Percentiles rank a stretch among this genome's conserved stretches.
These are phyloP conservation scores for Pomatorhinus ruficollis DNA, from an alignment of 2,113 vertebrate genomes.

Conservation along the genomic window DNA sequence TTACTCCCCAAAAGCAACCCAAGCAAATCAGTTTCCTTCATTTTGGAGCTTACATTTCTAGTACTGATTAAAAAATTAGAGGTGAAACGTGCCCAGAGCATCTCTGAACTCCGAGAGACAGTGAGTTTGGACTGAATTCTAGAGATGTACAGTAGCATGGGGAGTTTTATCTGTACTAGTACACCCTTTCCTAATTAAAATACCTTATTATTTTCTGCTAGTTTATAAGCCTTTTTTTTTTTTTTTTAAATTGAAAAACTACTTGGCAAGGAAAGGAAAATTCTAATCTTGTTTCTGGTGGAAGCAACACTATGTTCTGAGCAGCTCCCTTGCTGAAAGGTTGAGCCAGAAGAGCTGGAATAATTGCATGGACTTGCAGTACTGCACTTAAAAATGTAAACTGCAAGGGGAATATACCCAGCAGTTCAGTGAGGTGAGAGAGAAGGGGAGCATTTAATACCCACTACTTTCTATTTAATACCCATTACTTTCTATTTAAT, in stretches of 20 bases:
- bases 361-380: background rate
- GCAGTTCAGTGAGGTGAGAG: background rate
- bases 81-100: background rate
- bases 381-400: background rate
- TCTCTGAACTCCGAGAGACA: background rate
- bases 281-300: slow-evolving; percentile 17
- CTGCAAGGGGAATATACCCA: background rate
- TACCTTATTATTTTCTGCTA: background rate
- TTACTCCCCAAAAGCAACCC: background rate
- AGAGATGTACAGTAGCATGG: background rate
- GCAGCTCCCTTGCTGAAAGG: background rate
- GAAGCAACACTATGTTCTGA: background rate
- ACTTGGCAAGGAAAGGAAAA: background rate
- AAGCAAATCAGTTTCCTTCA: background rate
- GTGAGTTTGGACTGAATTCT: background rate
- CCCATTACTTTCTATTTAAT: background rate
- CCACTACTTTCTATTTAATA: background rate
- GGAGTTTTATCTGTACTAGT: slow-evolving; percentile 42
- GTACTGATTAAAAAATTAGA: background rate
- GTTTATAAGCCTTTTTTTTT: background rate
- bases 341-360: background rate
- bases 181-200: slow-evolving; percentile 45
- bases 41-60: background rate
- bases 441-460: background rate
- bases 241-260: background rate